phyloP scores from a whole-genome alignment of 2,888 invertebrate species.

The Phasia obesa region DNA sequence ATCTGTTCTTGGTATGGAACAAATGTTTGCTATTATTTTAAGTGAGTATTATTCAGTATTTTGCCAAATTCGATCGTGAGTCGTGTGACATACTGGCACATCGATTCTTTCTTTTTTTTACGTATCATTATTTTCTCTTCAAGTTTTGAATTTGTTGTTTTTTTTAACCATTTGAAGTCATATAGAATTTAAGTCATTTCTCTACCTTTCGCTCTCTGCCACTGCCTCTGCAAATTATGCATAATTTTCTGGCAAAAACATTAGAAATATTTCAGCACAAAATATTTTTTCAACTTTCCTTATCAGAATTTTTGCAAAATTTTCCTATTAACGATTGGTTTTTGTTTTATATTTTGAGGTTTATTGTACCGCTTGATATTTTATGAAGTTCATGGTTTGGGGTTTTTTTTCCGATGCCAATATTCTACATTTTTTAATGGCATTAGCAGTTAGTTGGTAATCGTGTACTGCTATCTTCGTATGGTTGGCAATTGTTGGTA shows the following conservation, averaged over 20 bases:
- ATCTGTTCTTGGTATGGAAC: conserved; percentile 22
- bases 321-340: conserved; percentile 55
- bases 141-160: conserved; percentile 23
- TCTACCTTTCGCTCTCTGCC: conserved; percentile 12
- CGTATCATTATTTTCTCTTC: conserved; percentile 49
- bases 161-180: conserved; percentile 2
- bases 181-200: conserved; percentile 30
- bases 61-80: conserved; percentile 73
- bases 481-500: conserved; percentile 59
- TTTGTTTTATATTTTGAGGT: conserved; percentile 3
- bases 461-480: conserved; percentile 63
- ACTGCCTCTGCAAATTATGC: conserved; percentile 59
- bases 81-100: conserved; percentile 74
- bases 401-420: conserved; percentile 13
- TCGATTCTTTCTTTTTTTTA: conserved; percentile 62
- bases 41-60: conserved; percentile 29
- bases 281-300: conserved; percentile 1
- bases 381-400: conserved; percentile 41
- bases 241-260: conserved; percentile 39
- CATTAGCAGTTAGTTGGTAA: conserved; percentile 57
- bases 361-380: conserved; percentile 20
- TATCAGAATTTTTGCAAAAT: conserved; percentile 33
- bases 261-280: neutral
- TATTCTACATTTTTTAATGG: conserved; percentile 61
- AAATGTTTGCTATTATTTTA: no score